These are phyloP conservation scores for Cotesia chilonis DNA, from an alignment of 1,140 invertebrate species.

Conservation along the genomic window DNA sequence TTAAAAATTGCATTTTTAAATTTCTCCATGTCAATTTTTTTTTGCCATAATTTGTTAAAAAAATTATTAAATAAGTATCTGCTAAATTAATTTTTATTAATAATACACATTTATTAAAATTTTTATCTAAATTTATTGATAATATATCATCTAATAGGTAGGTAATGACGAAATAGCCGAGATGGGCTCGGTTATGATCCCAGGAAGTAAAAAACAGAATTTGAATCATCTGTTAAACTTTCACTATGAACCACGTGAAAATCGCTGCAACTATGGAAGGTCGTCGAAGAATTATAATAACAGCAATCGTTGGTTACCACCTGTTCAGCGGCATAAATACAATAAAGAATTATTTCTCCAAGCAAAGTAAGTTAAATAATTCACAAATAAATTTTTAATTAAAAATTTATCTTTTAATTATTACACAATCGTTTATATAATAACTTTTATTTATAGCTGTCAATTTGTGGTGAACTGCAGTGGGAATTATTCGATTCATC, in stretches of 20 bases:
- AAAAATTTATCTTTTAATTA: too few species aligned
- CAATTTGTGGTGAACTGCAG: constrained; percentile 90
- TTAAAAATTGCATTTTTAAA: too few species aligned
- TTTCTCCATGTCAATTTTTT: too few species aligned
- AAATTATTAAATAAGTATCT: too few species aligned
- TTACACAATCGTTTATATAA: not conserved
- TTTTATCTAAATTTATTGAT: not conserved
- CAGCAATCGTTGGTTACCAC: constrained; percentile 63
- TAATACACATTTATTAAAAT: too few species aligned
- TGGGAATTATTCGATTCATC: constrained; percentile 80
- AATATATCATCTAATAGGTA: constrained; percentile 52
- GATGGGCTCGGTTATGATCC: constrained; percentile 80
- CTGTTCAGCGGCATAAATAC: constrained; percentile 74
- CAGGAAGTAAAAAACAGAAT: constrained; percentile 90
- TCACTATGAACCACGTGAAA: constrained; percentile 75
- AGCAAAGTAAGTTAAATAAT: constrained; percentile 76
- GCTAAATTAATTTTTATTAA: too few species aligned
- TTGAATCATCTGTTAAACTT: constrained; percentile 92
- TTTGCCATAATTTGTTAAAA: too few species aligned
- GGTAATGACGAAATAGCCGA: constrained; percentile 72
- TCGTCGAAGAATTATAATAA: constrained; percentile 49
- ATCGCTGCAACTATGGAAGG: constrained; percentile 51
- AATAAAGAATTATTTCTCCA: constrained; percentile 94
- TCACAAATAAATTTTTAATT: too few species aligned
- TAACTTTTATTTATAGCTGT: constrained; percentile 76